Base-by-base conservation (phyloP, 2,888 invertebrate genomes). In the Corythucha ciliata region DNA sequence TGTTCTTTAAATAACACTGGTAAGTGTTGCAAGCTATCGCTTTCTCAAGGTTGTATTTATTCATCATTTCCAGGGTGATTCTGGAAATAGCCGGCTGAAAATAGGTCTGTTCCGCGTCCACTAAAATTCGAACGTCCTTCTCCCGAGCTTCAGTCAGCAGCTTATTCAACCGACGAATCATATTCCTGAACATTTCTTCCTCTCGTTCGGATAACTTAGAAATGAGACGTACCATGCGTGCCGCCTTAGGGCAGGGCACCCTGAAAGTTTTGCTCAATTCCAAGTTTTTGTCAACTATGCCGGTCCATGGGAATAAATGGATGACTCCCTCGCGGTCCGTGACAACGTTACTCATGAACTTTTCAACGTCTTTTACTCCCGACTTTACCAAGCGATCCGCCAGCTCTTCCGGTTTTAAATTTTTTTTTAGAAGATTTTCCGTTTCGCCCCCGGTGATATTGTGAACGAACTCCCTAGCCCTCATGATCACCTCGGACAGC, bases 101-200 rank as follows among this genome's bases (percentile, higher is more conserved):
- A 74, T 99, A 98, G 0, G 94, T 92, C 72, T 98, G 98, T 68
- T 98, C 98, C 1, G 98, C 98, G 71, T 98, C 98, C 48, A 98
- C 83, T 97, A 98, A 97, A 64, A 98, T 82, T 60, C 97, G 80
- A 4, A 97, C 93, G 65, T 94, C 91, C 65, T 87, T 76, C 32
- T 88, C 87, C 61, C 82, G 79, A 1, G 93, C 94, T 59, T 84
- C 78, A 86, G 88, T 64, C 57, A 88, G 90, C 62, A 98, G 83
- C 57, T 80, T 83, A 69, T 93, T 89, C 57, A 97, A 72, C 60
- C 97, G 75, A 52, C 90, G 75, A 66, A 98, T 80, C 94, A 98
- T 96, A 70, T 97, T 97, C 54, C 87, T 75, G 71, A 93, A 94
- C 92, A 92, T 91, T 73, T 92, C 91, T 70, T 94, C 93, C 68